Conservation (phyloP, 2,797 vertebrate genomes). For the Zalophus californianus region DNA sequence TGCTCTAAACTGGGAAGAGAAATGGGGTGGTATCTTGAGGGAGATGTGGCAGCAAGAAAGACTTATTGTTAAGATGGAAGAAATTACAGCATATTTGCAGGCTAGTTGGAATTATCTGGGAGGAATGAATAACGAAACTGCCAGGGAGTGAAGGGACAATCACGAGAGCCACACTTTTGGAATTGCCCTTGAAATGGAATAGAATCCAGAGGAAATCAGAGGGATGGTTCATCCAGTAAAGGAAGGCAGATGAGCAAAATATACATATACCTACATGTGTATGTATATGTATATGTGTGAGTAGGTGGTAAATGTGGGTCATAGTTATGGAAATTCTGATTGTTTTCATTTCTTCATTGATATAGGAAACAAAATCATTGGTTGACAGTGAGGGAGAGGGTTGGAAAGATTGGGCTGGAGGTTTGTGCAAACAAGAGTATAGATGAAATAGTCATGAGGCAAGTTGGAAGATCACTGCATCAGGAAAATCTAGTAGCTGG, state of each 20-base stretch:
- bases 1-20: neutral
- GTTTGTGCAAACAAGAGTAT: neutral
- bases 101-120: neutral
- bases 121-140: neutral
- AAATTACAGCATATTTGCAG: neutral
- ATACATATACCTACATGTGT: neutral
- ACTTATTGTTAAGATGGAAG: neutral
- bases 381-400: neutral
- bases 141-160: neutral
- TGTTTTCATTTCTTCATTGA: neutral
- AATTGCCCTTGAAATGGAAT: neutral
- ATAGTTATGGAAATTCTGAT: no score
- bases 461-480: neutral
- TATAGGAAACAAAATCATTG: neutral
- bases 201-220: no score
- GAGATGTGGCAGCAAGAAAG: neutral
- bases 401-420: neutral
- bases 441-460: neutral
- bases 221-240: neutral
- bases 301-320: neutral
- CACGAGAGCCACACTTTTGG: no score
- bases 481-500: no score
- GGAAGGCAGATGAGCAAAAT: neutral
- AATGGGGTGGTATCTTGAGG: neutral
- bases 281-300: neutral